Evolutionary conservation across 1,140 invertebrate genomes (phyloP), one percentile per base, ranked within the genome.

Genomic region (Eumaeus atala): DNA sequence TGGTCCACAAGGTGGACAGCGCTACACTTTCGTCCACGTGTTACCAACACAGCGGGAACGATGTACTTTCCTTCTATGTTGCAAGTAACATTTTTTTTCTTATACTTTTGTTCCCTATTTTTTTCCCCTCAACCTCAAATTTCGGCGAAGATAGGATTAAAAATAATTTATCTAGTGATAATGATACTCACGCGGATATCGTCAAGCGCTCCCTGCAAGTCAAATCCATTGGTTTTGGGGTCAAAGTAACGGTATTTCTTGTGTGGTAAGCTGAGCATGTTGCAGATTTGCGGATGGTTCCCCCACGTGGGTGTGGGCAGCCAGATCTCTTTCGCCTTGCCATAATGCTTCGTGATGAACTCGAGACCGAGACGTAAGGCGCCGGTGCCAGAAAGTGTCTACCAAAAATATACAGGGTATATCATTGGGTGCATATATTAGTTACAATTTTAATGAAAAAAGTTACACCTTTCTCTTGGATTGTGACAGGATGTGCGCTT

Each of bases 301-400:
- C 97, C 98, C 98, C 98, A 99, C 0, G 98, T 95, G 9, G 98
- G 98, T n/a, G 91, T 91, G 12, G 98, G 97, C 64, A 99, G 71
- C 88, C 97, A 99, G 49, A 99, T 90, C 54, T 93, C 93, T 85
- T 98, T 98, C 56, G 90, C 91, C 9, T 93, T 93, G 35, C 92
- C 90, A 84, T 96, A 97, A 85, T 95, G 98, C 64, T 92, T 92
- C 63, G 93, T 92, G 47, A 99, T 84, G 81, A 99, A 99, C 53
- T 93, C 93, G 50, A 93, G 94, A 40, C 97, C 98, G 61, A 99
- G 91, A 59, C 95, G 91, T 2, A 99, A 87, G n/a, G 98, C 95
- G 36, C 98, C 98, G 48, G 98, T 99, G 51, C 98, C 98, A 67
- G 97, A 99, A 61, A 99, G 94, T 51, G 94, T 93, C 90, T 65